These are phyloP conservation scores for Platycercus adscitus DNA, from an alignment of 2,113 vertebrate species.

Conservation along the genomic window DNA sequence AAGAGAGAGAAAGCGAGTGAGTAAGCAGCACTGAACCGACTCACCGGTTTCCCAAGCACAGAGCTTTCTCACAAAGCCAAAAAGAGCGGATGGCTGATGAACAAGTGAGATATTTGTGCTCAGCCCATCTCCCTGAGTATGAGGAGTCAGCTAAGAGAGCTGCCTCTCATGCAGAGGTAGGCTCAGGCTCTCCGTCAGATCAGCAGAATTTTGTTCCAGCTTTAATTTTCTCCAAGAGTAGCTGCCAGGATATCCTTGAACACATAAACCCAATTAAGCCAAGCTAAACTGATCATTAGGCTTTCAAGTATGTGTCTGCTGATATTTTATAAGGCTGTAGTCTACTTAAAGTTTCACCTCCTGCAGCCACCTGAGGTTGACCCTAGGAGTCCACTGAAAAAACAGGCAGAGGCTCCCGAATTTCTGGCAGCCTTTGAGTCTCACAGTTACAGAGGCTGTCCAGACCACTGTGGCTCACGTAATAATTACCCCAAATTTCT, in stretches of 20 bases:
- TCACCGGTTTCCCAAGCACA: background rate
- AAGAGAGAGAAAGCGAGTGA: background rate
- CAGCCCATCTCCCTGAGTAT: background rate
- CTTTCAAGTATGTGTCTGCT: constrained; percentile 63
- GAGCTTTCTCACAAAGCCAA: background rate
- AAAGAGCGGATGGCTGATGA: background rate
- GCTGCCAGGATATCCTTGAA: constrained; percentile 63
- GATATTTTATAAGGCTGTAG: constrained; percentile 61
- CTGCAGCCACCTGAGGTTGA: constrained; percentile 30
- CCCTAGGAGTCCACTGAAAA: constrained; percentile 18
- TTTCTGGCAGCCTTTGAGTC: constrained; percentile 2
- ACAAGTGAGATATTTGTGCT: background rate
- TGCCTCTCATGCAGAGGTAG: background rate
- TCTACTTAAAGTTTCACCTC: constrained; percentile 59
- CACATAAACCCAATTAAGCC: constrained; percentile 62
- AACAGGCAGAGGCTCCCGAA: constrained; percentile 25
- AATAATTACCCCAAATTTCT: background rate
- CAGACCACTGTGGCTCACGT: background rate
- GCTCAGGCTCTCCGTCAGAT: background rate
- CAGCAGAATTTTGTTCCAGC: constrained; percentile 37
- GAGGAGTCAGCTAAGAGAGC: background rate
- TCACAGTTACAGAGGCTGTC: background rate
- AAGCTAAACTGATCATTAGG: constrained; percentile 63
- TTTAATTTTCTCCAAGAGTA: constrained; percentile 53
- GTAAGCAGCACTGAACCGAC: background rate